These are phyloP conservation scores for Cebus imitator DNA, from an alignment of 2,113 vertebrate genomes.

Conservation along the genomic window DNA sequence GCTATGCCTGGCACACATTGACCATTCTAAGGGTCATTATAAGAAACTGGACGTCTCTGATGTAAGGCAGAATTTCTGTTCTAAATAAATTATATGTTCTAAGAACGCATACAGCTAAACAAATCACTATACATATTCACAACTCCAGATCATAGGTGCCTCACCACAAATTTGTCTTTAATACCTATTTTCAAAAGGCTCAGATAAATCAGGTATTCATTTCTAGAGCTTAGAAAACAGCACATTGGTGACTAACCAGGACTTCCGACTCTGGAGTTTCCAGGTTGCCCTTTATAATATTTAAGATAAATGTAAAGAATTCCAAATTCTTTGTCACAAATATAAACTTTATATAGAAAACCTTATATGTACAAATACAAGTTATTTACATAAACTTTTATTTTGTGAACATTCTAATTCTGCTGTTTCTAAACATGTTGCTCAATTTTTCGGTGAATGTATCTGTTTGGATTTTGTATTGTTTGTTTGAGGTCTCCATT, in stretches of 20 bases:
- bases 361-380: not conserved
- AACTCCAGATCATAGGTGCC: not conserved
- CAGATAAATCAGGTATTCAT: not conserved
- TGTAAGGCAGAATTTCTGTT: not conserved
- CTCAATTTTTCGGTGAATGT: not conserved
- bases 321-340: not conserved
- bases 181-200: not conserved
- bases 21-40: not conserved
- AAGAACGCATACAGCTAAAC: not conserved
- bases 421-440: not conserved
- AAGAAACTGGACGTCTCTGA: not conserved
- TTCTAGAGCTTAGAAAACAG: not conserved
- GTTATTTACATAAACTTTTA: not conserved
- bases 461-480: not conserved
- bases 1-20: not conserved
- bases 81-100: not conserved
- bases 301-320: not conserved
- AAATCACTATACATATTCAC: not conserved
- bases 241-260: not conserved
- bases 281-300: not conserved
- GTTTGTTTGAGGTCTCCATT: not conserved
- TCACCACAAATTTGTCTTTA: not conserved
- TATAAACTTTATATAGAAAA: not conserved
- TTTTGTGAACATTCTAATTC: not conserved
- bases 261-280: not conserved